Evolutionary conservation across 2,113 vertebrate species (phyloP).

Genomic region (Protobothrops mucrosquamatus): DNA sequence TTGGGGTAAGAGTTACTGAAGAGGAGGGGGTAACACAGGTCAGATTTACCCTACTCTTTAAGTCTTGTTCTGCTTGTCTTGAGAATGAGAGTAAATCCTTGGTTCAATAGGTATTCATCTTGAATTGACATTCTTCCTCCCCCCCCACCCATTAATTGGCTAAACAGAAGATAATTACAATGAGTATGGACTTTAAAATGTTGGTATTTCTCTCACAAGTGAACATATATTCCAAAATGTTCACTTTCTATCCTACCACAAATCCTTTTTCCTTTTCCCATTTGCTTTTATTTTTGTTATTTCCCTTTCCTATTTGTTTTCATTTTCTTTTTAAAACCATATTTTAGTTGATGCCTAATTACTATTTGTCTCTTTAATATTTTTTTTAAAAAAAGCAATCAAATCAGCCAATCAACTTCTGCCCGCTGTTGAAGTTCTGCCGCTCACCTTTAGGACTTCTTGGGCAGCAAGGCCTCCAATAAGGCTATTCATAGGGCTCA

Average conservation of each 20-base stretch:
- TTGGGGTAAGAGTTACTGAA: not conserved
- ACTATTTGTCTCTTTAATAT: not conserved
- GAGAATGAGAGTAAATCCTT: not conserved
- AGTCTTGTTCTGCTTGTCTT: not conserved
- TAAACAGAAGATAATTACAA: not conserved
- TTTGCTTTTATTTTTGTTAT: not conserved
- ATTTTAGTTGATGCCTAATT: not conserved
- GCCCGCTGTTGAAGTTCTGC: not conserved
- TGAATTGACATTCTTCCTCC: not conserved
- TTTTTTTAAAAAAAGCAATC: not conserved
- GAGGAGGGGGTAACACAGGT: not conserved
- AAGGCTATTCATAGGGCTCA: conserved; percentile 82
- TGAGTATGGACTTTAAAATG: not conserved
- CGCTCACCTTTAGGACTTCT: conserved; percentile 86
- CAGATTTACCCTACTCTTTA: not conserved
- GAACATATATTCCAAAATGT: not conserved
- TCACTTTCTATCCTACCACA: not conserved
- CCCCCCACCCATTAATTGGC: not conserved
- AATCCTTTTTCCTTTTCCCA: not conserved
- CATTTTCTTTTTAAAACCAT: not conserved
- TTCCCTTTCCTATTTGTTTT: not conserved
- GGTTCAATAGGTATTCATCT: not conserved
- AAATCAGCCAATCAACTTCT: not conserved
- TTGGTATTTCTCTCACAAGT: not conserved
- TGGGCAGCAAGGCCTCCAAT: conserved; percentile 85